These are phyloP conservation scores for Criorhina ranunculi DNA, from an alignment of 2,888 invertebrate genomes.

Conservation along the genomic window DNA sequence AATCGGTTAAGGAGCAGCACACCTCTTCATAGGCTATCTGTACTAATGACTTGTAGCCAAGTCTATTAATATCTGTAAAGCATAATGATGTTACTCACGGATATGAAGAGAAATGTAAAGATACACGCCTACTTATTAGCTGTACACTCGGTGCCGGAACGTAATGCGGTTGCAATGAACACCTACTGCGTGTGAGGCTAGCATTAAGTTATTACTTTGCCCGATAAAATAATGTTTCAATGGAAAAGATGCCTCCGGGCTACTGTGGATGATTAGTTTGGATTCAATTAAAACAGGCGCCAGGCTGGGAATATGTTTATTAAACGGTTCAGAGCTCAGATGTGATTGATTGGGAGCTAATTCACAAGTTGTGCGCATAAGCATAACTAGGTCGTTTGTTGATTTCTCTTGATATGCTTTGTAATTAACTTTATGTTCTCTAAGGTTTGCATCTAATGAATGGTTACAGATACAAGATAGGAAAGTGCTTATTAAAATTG, in stretches of 20 bases:
- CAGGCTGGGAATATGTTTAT: conserved; percentile 35
- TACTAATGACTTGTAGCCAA: conserved; percentile 45
- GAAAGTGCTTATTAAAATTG: no score
- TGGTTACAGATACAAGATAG: no score
- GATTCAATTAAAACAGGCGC: conserved; percentile 54
- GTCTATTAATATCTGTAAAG: conserved; percentile 46
- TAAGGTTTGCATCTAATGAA: no score
- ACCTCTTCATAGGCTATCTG: conserved; percentile 6
- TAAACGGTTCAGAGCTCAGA: conserved; percentile 27
- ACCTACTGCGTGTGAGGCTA: conserved; percentile 43
- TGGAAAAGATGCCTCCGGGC: conserved; percentile 29
- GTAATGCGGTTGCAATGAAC: conserved; percentile 42
- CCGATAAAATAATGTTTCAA: conserved; percentile 39
- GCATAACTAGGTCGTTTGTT: background rate
- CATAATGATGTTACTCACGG: conserved; percentile 40
- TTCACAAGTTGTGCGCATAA: background rate
- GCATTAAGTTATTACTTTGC: conserved; percentile 39
- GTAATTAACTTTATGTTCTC: no score
- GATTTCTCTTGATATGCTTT: no score
- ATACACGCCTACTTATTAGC: conserved; percentile 56
- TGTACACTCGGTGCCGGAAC: conserved; percentile 20
- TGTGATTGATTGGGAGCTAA: background rate
- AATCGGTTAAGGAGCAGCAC: conserved; percentile 17
- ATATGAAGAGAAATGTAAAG: conserved; percentile 32
- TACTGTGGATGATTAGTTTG: conserved; percentile 40